Base-by-base conservation (phyloP, 2,113 vertebrate genomes). In the Forbesichthys agassizii region DNA sequence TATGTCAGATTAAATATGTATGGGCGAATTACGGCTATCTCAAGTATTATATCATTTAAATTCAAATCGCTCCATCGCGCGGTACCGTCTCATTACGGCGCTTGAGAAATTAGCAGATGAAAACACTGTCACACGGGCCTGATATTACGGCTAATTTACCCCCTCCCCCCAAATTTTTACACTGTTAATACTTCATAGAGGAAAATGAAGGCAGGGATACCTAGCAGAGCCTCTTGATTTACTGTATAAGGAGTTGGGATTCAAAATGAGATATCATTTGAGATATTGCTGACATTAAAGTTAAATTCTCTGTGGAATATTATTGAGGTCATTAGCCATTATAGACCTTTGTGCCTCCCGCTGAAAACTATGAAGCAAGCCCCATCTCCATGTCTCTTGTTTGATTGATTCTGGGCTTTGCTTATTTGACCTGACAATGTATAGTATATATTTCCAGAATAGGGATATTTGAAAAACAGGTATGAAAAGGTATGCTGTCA, bases 1-100 rank as follows among this genome's bases (percentile, higher is more conserved):
- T 91, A 78, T 81, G 85, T 90, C 84, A 91, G 88, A 93, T 93
- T 93, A 92, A 93, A 93, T 93, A 92, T 93, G 90, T 91, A 93
- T 92, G 86, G 88, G 82, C 79, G 83, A 92, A 92, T 91, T 89
- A 93, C 89, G 86, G 74, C 88, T 81, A 90, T 89, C 89, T 92
- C 76, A 88, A 92, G 86, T 90, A 91, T 91, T 90, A 81, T 91
- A 89, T 92, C 89, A 92, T 92, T 92, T 92, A 91, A 90, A 92
- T 93, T 92, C 89, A 92, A 91, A 92, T 90, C 86, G 86, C 83
- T 92, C 81, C 80, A 90, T 91, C 89, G 84, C 87, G 84, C 63
- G 58, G 82, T 56, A 71, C 76, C 69, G 78, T 77, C 90, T 92
- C 89, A 92, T 92, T 92, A 91, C 81, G 84, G 86, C 58, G 85